Percentiles rank a stretch among this genome's conserved stretches.
phyloP scores from a whole-genome alignment of 2,888 invertebrate species.

The Brachypalpus laphriformis region DNA sequence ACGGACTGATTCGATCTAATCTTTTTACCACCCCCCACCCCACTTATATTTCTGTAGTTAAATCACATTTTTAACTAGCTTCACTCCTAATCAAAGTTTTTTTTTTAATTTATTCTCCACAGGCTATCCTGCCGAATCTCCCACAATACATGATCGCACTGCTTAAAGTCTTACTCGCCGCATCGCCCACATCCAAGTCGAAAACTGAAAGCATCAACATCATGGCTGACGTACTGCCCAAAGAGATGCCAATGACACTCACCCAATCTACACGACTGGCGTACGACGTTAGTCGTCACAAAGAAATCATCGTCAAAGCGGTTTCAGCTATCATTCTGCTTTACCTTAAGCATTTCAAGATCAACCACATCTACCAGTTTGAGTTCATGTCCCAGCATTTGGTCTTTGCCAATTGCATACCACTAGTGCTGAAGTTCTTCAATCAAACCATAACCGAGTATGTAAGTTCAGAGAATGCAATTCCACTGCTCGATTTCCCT shows the following conservation, averaged over 20 bases:
- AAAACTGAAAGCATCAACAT: constrained; percentile 99
- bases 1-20: too few relatives aligned
- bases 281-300: constrained; percentile 98
- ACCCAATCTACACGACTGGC: constrained; percentile 97
- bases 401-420: constrained; percentile 99
- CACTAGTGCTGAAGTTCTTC: constrained; percentile 98
- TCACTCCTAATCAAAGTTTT: too few relatives aligned
- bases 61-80: too few relatives aligned
- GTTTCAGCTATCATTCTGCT: constrained; percentile 94
- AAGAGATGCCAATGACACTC: constrained; percentile 98
- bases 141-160: constrained; percentile 99
- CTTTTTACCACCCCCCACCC: too few relatives aligned
- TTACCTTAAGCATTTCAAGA: constrained; percentile 97
- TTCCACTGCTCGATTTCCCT: constrained; percentile 97
- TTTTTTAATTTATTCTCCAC: not conserved
- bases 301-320: constrained; percentile 99
- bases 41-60: not conserved
- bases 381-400: constrained; percentile 99
- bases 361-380: constrained; percentile 99
- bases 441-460: constrained; percentile 98
- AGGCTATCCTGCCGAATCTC: constrained; percentile 95
- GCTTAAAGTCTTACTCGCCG: constrained; percentile 97
- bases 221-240: constrained; percentile 98
- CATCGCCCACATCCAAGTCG: constrained; percentile 99
- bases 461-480: constrained; percentile 96